Evolutionary conservation across 2,113 vertebrate genomes (phyloP).

Genomic region (Larimichthys polyactis): DNA sequence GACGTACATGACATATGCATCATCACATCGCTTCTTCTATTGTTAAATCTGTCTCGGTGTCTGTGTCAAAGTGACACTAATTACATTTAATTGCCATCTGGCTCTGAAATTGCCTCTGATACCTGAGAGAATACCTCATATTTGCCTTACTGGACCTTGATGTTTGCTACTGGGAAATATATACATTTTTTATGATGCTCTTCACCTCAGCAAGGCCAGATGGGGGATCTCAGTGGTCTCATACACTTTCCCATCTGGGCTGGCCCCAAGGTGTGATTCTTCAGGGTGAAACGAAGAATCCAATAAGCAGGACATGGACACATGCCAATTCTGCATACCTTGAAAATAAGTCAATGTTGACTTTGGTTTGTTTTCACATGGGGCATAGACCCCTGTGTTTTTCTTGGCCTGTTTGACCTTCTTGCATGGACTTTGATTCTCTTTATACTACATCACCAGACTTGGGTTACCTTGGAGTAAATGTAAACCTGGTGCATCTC

Average conservation of each 20-base stretch:
- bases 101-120: neutral
- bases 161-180: neutral
- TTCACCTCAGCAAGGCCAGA: neutral
- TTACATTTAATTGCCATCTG: neutral
- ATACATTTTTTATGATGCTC: neutral
- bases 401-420: too few relatives aligned
- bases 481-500: too few relatives aligned
- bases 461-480: too few relatives aligned
- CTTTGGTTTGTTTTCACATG: too few relatives aligned
- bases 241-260: too few relatives aligned
- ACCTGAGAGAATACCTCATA: too few relatives aligned
- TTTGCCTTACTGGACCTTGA: neutral
- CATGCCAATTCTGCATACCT: neutral
- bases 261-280: neutral
- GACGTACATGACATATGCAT: neutral
- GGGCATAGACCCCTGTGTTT: too few relatives aligned
- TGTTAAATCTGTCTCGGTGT: neutral
- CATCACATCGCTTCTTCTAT: neutral
- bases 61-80: neutral
- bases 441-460: too few relatives aligned
- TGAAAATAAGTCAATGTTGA: too few relatives aligned
- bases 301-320: neutral
- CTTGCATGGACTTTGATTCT: too few relatives aligned
- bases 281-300: neutral
- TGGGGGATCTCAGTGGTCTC: neutral